Conservation (phyloP, 2,888 invertebrate genomes). For the Lasioglossum lativentre region DNA sequence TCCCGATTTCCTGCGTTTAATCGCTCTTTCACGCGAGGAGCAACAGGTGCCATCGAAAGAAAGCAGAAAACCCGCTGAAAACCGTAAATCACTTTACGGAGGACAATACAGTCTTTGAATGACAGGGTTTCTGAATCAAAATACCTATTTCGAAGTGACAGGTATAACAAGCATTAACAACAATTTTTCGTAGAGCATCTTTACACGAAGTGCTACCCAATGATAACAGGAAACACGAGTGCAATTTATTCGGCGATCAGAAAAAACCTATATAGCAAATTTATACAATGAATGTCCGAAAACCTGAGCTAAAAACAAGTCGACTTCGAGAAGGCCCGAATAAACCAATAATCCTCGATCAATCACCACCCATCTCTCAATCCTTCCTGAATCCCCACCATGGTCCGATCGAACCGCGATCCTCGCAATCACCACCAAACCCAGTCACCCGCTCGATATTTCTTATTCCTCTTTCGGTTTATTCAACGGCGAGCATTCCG, state of each 20-base stretch:
- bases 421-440: neutral
- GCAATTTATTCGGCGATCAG: neutral
- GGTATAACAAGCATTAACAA: neutral
- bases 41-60: slow-evolving; percentile 57
- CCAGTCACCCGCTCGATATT: slow-evolving; percentile 1
- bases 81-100: slow-evolving; percentile 5
- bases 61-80: slow-evolving; percentile 42
- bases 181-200: neutral
- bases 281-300: too few relatives aligned
- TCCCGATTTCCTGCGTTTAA: slow-evolving; percentile 64
- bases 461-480: slow-evolving; percentile 4
- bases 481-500: neutral
- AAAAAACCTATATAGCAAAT: neutral
- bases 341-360: neutral
- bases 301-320: neutral
- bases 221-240: neutral
- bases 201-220: neutral
- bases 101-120: slow-evolving; percentile 2
- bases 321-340: too few relatives aligned
- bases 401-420: neutral
- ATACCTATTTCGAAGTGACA: neutral
- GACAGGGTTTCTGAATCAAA: neutral
- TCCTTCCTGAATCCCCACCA: neutral
- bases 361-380: neutral
- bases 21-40: slow-evolving; percentile 62